Evolutionary conservation across 2,888 invertebrate species (phyloP), one percentile per base, ranked within the genome.

Genomic region (Strigamia maritima): DNA sequence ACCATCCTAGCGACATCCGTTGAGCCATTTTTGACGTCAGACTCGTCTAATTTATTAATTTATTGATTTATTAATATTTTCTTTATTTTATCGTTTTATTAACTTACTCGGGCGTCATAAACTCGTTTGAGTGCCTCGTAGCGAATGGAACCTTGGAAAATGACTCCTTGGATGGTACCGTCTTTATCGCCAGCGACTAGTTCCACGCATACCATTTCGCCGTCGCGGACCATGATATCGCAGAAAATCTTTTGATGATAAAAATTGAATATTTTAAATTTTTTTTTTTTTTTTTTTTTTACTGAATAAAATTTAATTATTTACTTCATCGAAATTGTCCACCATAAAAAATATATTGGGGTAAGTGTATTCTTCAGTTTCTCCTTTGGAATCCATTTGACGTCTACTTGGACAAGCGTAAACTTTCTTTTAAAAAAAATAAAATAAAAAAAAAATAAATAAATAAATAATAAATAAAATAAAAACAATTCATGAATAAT

Each of bases 331-430:
- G 87, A 98, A 98, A 88, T 98, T 97, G 88, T 99, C 98, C 81
- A 98, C 97, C 92, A 97, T 97, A 88, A 99, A 99, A 88, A 97
- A 99, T 84, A 99, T 95, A 88, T 97, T 95, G 1, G 99, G 99
- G 88, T 98, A 99, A 65, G 98, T 97, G 87, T 99, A 98, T 88
- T 98, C 97, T 87, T 99, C 99, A 79, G 94, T 92, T 84, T 98
- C 98, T 65, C 98, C 98, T 87, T 99, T 99, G 14, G 94, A 94
- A 87, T 97, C 96, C 97, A 99, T 98, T 87, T 96, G 92, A 84
- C 98, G 90, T 78, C 95, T 91, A 86, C 97, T 97, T 10, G 99
- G 99, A 75, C 97, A 97, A 26, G 99, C 97, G 88, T 97, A 99
- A 60, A 99, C 98, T 86, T 90, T 90, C 88, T 31, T 31, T 91